These are phyloP conservation scores for Akabosia matsudoensis DNA, from an alignment of 1,140 invertebrate species.

Conservation along the genomic window DNA sequence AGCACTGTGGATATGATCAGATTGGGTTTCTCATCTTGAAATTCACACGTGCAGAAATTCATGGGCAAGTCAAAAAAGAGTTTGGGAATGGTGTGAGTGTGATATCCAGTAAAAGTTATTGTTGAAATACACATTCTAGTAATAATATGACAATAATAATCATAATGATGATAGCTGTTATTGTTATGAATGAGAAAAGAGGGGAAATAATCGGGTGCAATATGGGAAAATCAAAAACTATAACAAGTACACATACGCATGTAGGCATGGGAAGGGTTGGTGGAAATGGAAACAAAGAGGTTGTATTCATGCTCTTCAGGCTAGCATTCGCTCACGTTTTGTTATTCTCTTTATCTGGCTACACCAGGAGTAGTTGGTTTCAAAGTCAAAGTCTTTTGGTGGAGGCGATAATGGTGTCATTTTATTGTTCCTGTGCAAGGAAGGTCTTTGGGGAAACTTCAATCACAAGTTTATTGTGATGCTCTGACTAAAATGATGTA, in stretches of 20 bases:
- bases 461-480: conserved; percentile 11
- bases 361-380: not conserved
- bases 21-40: conserved; percentile 1
- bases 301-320: not conserved
- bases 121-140: not conserved
- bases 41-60: conserved; percentile 23
- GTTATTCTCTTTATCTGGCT: not conserved
- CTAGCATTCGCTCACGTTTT: conserved; percentile 10
- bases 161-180: conserved; percentile 21
- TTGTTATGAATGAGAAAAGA: conserved; percentile 2
- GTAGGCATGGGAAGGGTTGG: not conserved
- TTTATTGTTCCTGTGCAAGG: not conserved
- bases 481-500: not conserved
- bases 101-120: not conserved
- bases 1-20: not conserved
- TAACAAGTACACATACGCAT: not conserved
- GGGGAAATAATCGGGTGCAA: not conserved
- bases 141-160: conserved; percentile 13
- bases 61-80: not conserved
- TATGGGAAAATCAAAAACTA: not conserved
- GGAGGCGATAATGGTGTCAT: not conserved
- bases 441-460: conserved; percentile 20
- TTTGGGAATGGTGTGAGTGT: not conserved
- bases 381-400: not conserved
- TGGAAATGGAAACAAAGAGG: not conserved